phyloP scores from a whole-genome alignment of 2,888 invertebrate genomes.

The Drosophila barbarae region DNA sequence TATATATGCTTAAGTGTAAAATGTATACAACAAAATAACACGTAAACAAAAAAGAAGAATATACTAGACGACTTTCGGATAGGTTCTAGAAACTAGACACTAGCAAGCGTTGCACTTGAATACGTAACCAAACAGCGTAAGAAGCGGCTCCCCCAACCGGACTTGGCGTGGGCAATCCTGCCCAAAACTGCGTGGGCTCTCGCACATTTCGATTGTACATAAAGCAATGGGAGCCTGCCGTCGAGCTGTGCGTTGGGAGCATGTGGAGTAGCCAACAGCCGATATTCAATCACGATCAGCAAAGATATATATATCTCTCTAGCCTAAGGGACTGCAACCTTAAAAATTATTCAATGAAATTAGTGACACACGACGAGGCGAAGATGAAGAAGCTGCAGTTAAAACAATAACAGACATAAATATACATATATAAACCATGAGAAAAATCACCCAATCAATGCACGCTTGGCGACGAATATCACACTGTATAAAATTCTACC shows the following conservation, averaged over 20 bases:
- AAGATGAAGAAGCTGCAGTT: constrained; percentile 22
- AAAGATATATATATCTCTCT: constrained; percentile 16
- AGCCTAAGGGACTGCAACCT: constrained; percentile 27
- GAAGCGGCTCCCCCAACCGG: constrained; percentile 20
- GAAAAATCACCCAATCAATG: constrained; percentile 42
- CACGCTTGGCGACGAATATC: constrained; percentile 52
- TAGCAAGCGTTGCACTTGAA: constrained; percentile 37
- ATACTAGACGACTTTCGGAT: constrained; percentile 33
- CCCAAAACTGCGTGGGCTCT: constrained; percentile 25
- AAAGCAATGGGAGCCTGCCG: constrained; percentile 17
- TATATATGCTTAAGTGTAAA: constrained; percentile 49
- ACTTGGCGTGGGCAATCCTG: constrained; percentile 24
- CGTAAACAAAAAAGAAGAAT: constrained; percentile 1
- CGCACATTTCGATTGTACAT: constrained; percentile 37
- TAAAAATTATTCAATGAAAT: constrained; percentile 29
- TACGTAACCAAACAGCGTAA: constrained; percentile 28
- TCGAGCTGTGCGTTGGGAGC: constrained; percentile 11
- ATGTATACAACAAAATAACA: constrained; percentile 32
- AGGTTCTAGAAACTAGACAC: constrained; percentile 30
- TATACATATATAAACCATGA: constrained; percentile 12
- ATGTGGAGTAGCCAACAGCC: constrained; percentile 36
- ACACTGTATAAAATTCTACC: constrained; percentile 58
- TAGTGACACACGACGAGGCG: constrained; percentile 15
- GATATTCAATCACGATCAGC: constrained; percentile 30
- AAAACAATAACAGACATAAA: constrained; percentile 20